These are phyloP conservation scores for Setophaga coronata DNA, from an alignment of 2,113 vertebrate species.

Conservation along the genomic window DNA sequence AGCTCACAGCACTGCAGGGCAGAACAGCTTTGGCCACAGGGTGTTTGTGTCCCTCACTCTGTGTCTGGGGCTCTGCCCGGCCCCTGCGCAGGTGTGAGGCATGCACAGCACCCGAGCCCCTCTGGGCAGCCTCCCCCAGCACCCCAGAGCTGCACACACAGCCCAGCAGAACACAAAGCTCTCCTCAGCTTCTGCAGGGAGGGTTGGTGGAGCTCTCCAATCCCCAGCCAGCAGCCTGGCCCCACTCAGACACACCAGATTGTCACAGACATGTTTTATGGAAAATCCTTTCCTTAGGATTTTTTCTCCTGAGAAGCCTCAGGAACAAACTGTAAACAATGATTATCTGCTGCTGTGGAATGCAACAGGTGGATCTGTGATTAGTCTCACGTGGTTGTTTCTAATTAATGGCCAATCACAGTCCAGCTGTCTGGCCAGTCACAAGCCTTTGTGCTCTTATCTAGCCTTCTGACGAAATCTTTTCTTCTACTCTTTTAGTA, in stretches of 20 bases:
- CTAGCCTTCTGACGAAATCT: too few species aligned
- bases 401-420: too few species aligned
- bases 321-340: too few species aligned
- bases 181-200: background rate
- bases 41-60: background rate
- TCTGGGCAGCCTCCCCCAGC: background rate
- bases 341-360: too few species aligned
- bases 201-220: background rate
- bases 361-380: too few species aligned
- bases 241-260: background rate
- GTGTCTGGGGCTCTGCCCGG: background rate
- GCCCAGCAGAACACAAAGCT: background rate
- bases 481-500: too few species aligned
- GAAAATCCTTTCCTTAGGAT: too few species aligned
- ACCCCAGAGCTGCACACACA: background rate
- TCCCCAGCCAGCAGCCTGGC: background rate
- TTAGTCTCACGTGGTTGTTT: too few species aligned
- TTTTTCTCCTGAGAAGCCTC: too few species aligned
- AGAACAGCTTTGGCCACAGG: background rate
- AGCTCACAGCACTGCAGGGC: background rate
- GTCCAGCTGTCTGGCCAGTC: too few species aligned
- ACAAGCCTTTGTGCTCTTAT: too few species aligned
- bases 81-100: background rate
- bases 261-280: too few species aligned
- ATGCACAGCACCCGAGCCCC: constrained; percentile 10